Conservation (phyloP, 2,888 invertebrate species). For the Phyllotreta striolata region DNA sequence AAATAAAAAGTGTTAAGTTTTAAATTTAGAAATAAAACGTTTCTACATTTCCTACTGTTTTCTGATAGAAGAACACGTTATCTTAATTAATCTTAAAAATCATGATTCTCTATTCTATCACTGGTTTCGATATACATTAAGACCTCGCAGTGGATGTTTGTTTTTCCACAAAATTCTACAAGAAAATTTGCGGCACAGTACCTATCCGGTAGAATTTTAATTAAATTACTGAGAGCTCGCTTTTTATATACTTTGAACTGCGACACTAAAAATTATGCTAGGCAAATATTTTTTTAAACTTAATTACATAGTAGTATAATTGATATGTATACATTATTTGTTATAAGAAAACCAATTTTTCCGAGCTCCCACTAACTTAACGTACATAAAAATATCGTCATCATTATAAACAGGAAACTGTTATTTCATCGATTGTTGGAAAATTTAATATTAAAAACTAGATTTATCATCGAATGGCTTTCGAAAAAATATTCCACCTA, state of each 20-base stretch:
- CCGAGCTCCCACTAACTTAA: too few species aligned
- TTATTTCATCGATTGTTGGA: conserved; percentile 3
- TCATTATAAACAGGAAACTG: too few species aligned
- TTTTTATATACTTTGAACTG: background rate
- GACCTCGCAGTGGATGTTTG: conserved; percentile 21
- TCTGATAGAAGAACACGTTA: conserved; percentile 14
- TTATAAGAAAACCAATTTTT: too few species aligned
- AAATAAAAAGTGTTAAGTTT: conserved; percentile 25
- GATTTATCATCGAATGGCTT: too few species aligned
- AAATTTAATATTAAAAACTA: too few species aligned
- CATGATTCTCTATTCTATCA: conserved; percentile 40
- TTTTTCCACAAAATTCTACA: conserved; percentile 35
- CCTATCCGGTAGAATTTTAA: conserved; percentile 23
- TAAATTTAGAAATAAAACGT: conserved; percentile 23
- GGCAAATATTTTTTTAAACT: background rate
- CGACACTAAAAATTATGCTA: background rate
- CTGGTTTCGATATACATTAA: conserved; percentile 40
- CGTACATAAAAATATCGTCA: too few species aligned
- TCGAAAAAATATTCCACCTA: background rate
- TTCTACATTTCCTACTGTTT: conserved; percentile 24
- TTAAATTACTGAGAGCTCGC: conserved; percentile 9
- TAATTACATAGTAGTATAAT: background rate
- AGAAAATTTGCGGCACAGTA: conserved; percentile 39
- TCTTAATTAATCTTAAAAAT: conserved; percentile 28
- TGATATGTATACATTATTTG: background rate